phyloP scores from a whole-genome alignment of 2,888 invertebrate species.

The Acleris cristana region DNA sequence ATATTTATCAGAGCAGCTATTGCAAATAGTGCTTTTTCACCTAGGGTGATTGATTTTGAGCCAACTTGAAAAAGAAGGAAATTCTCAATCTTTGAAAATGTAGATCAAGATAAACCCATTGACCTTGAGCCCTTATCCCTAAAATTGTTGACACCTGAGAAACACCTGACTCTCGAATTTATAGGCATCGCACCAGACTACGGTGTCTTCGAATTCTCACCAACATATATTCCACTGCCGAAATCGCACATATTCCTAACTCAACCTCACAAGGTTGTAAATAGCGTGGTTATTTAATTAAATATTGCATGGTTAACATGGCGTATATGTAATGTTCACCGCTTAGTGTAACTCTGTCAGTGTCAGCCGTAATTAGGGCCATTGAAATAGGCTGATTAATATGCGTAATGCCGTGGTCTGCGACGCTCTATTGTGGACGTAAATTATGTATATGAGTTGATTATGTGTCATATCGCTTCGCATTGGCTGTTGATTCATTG shows the following conservation, averaged over 20 bases:
- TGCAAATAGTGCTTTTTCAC: too few species aligned
- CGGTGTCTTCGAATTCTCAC: conserved; percentile 23
- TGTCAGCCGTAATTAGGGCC: conserved; percentile 79
- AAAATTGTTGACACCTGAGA: conserved; percentile 32
- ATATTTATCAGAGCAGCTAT: too few species aligned
- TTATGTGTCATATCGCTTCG: conserved; percentile 58
- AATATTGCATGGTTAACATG: conserved; percentile 17
- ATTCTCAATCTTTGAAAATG: background rate
- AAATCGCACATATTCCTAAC: conserved; percentile 7
- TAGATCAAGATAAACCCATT: background rate
- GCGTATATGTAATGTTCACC: conserved; percentile 46
- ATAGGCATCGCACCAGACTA: conserved; percentile 30
- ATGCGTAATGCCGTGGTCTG: conserved; percentile 71
- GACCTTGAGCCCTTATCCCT: conserved; percentile 6
- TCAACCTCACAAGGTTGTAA: conserved; percentile 9
- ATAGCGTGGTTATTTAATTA: background rate
- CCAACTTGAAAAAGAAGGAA: background rate
- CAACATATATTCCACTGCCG: conserved; percentile 8
- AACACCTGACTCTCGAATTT: conserved; percentile 36
- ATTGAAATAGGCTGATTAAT: conserved; percentile 81
- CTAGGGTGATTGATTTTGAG: too few species aligned
- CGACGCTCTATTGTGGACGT: conserved; percentile 71
- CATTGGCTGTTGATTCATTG: conserved; percentile 26
- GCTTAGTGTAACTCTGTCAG: conserved; percentile 77
- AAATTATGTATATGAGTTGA: conserved; percentile 68